These are phyloP conservation scores for Drosophila affinis DNA, from an alignment of 2,888 invertebrate genomes.

Conservation along the genomic window DNA sequence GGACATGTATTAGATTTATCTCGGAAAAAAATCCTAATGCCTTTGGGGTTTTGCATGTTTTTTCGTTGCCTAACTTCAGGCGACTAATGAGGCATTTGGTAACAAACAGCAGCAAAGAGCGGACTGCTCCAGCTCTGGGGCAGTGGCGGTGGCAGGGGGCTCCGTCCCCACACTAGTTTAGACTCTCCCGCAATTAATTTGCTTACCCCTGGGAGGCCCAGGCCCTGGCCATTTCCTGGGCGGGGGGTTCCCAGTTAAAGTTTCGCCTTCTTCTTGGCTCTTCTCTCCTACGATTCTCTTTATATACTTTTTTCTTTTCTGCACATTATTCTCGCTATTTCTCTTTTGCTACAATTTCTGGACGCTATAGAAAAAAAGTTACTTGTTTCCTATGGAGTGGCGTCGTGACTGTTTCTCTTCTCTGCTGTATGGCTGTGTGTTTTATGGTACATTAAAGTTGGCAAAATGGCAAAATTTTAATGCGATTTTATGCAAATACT, in stretches of 20 bases:
- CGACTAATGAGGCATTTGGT: conserved; percentile 58
- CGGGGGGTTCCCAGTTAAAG: conserved; percentile 29
- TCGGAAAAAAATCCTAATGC: background rate
- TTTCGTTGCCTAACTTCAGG: conserved; percentile 50
- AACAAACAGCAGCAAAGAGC: conserved; percentile 27
- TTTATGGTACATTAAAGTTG: conserved; percentile 77
- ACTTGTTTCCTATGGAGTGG: conserved; percentile 49
- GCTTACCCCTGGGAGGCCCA: background rate
- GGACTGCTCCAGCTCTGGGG: conserved; percentile 5
- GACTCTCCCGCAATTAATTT: conserved; percentile 62
- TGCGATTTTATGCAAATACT: conserved; percentile 73
- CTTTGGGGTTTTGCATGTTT: conserved; percentile 18
- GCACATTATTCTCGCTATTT: conserved; percentile 47
- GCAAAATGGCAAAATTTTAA: conserved; percentile 73
- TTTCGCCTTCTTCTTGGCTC: conserved; percentile 19
- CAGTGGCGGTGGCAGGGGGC: background rate
- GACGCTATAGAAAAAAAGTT: conserved; percentile 47
- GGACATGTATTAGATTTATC: conserved; percentile 1
- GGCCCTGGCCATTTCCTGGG: conserved; percentile 19
- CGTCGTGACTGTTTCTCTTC: conserved; percentile 16
- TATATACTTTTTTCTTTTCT: conserved; percentile 14
- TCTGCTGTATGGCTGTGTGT: conserved; percentile 43
- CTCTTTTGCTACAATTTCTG: conserved; percentile 53
- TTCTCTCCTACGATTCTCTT: conserved; percentile 2
- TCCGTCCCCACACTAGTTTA: conserved; percentile 55